Percentiles rank a stretch among this genome's conserved stretches.
phyloP scores from a whole-genome alignment of 1,140 invertebrate species.

The Daktulosphaira vitifoliae region DNA sequence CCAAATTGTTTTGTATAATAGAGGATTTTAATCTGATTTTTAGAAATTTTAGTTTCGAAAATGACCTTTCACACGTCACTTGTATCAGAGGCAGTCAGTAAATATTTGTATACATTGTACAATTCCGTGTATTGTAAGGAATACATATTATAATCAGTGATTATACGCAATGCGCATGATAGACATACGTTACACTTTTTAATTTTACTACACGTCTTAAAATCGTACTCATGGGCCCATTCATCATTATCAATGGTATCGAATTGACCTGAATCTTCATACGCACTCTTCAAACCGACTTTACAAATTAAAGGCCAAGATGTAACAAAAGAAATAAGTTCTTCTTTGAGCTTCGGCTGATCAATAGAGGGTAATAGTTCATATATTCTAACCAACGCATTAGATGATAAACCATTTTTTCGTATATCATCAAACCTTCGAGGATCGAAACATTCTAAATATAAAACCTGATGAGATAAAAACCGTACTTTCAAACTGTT shows the following conservation, averaged over 20 bases:
- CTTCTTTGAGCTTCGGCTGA: neutral
- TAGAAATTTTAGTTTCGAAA: no score
- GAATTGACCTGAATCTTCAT: conserved; percentile 5
- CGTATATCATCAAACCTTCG: neutral
- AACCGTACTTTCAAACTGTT: neutral
- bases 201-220: no score
- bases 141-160: no score
- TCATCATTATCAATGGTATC: neutral
- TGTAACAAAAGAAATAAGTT: conserved; percentile 3
- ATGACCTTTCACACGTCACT: no score
- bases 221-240: neutral
- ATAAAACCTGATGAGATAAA: neutral
- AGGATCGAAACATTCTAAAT: no score
- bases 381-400: neutral
- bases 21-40: no score
- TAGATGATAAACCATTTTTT: conserved; percentile 6
- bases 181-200: no score
- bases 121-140: no score
- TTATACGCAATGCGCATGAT: no score
- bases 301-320: neutral
- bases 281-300: neutral
- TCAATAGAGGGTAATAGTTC: conserved; percentile 2
- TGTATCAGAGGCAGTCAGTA: no score
- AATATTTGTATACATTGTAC: no score
- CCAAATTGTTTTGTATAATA: no score